Evolutionary conservation across 2,797 vertebrate genomes (phyloP), one percentile per base, ranked within the genome.

Genomic region (Anas georgica): DNA sequence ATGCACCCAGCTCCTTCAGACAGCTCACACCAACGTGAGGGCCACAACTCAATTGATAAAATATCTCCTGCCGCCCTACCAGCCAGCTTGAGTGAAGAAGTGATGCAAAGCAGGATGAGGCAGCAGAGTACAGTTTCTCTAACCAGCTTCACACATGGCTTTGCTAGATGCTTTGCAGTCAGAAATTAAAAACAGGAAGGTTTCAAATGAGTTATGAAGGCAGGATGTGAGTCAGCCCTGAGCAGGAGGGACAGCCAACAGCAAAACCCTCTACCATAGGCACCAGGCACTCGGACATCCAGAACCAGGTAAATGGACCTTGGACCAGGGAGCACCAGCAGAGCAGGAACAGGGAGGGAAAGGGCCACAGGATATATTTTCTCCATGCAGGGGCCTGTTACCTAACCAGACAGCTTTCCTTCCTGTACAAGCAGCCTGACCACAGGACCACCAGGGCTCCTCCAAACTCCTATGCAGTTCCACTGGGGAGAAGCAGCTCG

Each of bases 211-310:
- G 59, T 67, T 90, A 45, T 0, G 6, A 45, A 79, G 87, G 67
- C 91, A 93, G 93, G 94, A 97, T 93, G 76, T 95, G 94, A 97
- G 83, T 95, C 94, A 95, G 74, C 83, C 60, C 62, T 12, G 18
- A 90, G 85, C 79, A 45, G 39, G 63, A 73, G 59, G 66, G 87
- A 91, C 74, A 86, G 85, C 74, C 86, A 82, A 33, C 11, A 95
- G 76, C 76, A 86, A 21, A 11, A n/a, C 33, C 46, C 72, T 43
- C 10, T 33, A 7, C 9, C 20, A 10, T 62, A 67, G 70, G 7
- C 58, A 83, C 3, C 66, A 67, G 70, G 7, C 58, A 83, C 4
- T 23, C 66, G 0, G 46, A 45, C 10, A 0, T 15, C 48, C 81
- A 67, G 50, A 69, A 1, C 28, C 3, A 2, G 20, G 41, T 0